Conservation (phyloP, 2,113 vertebrate species). For the Heterochromis multidens region DNA sequence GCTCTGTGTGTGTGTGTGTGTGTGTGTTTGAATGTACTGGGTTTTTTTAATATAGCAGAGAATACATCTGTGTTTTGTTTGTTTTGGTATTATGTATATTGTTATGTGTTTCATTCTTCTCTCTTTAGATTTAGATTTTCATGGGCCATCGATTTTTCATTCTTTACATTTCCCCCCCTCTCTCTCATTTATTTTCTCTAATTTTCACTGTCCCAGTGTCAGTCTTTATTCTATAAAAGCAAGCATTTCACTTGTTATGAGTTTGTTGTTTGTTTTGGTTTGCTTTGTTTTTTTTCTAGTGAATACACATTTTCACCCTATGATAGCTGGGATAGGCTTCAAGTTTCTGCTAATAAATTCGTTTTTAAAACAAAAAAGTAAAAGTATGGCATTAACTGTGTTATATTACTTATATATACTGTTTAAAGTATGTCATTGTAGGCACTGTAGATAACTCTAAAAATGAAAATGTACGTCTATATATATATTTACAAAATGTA, state of each 20-base stretch:
- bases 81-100: background rate
- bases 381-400: background rate
- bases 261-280: background rate
- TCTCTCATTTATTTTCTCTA: background rate
- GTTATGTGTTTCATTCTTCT: conserved; percentile 25
- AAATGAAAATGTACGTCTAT: background rate
- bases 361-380: background rate
- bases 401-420: background rate
- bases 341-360: background rate
- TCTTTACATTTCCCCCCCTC: background rate
- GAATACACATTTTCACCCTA: background rate
- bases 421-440: background rate
- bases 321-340: background rate
- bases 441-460: background rate
- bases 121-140: conserved; percentile 37
- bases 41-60: conserved; percentile 17
- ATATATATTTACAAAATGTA: background rate
- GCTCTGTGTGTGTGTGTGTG: background rate
- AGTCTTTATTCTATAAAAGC: conserved; percentile 35
- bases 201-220: background rate
- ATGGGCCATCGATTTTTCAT: conserved; percentile 9
- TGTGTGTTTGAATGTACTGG: background rate
- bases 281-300: background rate
- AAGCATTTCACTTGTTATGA: conserved; percentile 6
- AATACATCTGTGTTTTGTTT: conserved; percentile 45